Evolutionary conservation across 2,888 invertebrate genomes (phyloP), one percentile per base, ranked within the genome.

Genomic region (Didymodactylos carnosus): DNA sequence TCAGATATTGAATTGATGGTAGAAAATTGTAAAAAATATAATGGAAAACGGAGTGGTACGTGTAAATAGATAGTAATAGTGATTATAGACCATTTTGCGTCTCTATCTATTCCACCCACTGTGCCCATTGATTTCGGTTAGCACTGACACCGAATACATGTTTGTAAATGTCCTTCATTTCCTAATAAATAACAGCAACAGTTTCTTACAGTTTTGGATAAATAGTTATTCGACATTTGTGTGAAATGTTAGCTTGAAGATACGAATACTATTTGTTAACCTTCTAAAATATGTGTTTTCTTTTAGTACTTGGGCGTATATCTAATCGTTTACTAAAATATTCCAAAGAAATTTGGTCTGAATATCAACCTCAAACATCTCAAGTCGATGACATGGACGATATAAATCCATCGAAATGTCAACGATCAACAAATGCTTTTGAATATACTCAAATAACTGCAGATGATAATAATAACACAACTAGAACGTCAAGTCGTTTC

Each of bases 11-110:
- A 74, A 69, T 41, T 74, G 49, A 74, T 74, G 43, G 62, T 53
- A n/a, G 51, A 71, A 19, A 74, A 74, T 70, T 74, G 74, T 71
- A 29, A 71, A 43, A 51, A 51, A 40, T 74, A 74, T 41, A 74
- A 74, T 29, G 74, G 74, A 19, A 71, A 74, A 35, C 71, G 71
- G 25, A 71, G 71, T 39, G 53, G 74, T 74, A 74, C 71, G 39
- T 74, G 10, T n/a, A 39, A 69, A 39, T n/a, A n/a, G n/a, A n/a
- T n/a, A n/a, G n/a, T n/a, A n/a, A n/a, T n/a, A n/a, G n/a, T n/a
- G n/a, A n/a, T n/a, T n/a, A n/a, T n/a, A n/a, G n/a, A n/a, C n/a
- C n/a, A n/a, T n/a, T n/a, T n/a, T n/a, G n/a, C n/a, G n/a, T n/a
- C n/a, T n/a, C n/a, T n/a, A n/a, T n/a, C n/a, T n/a, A n/a, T n/a